Percentiles rank a stretch among this genome's conserved stretches.
These are phyloP conservation scores for Poecile atricapillus DNA, from an alignment of 2,113 vertebrate genomes.

Conservation along the genomic window DNA sequence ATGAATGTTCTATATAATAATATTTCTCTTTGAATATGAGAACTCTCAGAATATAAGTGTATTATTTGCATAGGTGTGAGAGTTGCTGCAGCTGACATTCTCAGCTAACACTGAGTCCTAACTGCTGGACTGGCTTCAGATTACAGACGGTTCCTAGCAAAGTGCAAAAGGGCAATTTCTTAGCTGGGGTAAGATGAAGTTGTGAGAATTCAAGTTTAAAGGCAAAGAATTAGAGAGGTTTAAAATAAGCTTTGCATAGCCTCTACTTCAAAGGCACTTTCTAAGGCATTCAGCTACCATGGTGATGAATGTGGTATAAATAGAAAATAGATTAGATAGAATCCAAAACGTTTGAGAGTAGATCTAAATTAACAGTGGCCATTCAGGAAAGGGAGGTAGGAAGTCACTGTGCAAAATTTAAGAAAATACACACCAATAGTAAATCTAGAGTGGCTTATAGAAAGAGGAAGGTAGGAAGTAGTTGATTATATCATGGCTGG, in stretches of 20 bases:
- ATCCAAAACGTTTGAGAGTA: conserved; percentile 25
- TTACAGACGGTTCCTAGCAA: background rate
- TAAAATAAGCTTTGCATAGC: conserved; percentile 53
- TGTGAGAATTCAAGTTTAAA: conserved; percentile 39
- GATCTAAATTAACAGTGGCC: conserved; percentile 38
- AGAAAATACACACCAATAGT: conserved; percentile 25
- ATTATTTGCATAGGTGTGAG: background rate
- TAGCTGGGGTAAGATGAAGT: background rate
- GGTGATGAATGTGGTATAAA: conserved; percentile 63
- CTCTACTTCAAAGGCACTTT: conserved; percentile 43
- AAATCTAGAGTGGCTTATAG: background rate
- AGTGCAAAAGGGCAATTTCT: conserved; percentile 1
- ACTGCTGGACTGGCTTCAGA: conserved; percentile 3
- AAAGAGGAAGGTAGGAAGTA: background rate
- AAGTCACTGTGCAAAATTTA: conserved; percentile 1
- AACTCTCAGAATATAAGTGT: background rate
- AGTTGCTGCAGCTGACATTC: background rate
- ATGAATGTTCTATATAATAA: background rate
- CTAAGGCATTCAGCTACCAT: conserved; percentile 61
- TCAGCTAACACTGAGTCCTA: background rate
- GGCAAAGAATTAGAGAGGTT: conserved; percentile 13
- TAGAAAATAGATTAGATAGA: conserved; percentile 55
- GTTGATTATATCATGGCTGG: background rate
- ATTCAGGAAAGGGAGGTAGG: conserved; percentile 14
- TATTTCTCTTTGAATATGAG: background rate